A percentile compares a stretch with the other conserved stretches of the same genome.
These are phyloP conservation scores for Phocoena sinus DNA, from an alignment of 2,113 vertebrate genomes.

Conservation along the genomic window DNA sequence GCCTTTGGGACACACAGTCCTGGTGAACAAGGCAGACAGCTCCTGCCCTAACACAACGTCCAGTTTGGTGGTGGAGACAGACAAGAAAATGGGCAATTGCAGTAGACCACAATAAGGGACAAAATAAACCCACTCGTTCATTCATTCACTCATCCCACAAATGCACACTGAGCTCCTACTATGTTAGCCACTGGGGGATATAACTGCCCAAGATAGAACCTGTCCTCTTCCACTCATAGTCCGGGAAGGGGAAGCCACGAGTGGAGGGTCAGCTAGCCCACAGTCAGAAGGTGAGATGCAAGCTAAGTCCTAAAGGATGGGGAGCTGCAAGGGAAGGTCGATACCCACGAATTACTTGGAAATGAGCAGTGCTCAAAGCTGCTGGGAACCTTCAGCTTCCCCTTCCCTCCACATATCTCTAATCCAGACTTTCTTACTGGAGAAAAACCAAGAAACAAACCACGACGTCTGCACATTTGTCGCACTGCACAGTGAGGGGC, in stretches of 20 bases:
- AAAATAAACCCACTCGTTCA: background rate
- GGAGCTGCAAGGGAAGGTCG: background rate
- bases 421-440: background rate
- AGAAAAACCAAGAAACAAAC: background rate
- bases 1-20: background rate
- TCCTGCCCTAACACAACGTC: background rate
- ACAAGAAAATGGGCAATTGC: background rate
- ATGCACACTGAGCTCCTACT: background rate
- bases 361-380: background rate
- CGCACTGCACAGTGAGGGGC: rapidly evolving
- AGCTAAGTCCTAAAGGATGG: background rate
- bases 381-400: background rate
- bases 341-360: background rate
- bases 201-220: background rate
- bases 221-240: background rate
- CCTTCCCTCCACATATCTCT: background rate
- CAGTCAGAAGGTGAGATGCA: background rate
- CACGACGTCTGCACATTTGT: background rate
- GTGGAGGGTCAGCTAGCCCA: background rate
- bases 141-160: background rate
- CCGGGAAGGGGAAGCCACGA: background rate
- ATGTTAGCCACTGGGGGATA: background rate
- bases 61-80: background rate
- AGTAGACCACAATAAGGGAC: background rate
- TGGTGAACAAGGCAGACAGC: background rate